These are phyloP conservation scores for Orientallactaga bullata DNA, from an alignment of 2,113 vertebrate genomes.

Conservation along the genomic window DNA sequence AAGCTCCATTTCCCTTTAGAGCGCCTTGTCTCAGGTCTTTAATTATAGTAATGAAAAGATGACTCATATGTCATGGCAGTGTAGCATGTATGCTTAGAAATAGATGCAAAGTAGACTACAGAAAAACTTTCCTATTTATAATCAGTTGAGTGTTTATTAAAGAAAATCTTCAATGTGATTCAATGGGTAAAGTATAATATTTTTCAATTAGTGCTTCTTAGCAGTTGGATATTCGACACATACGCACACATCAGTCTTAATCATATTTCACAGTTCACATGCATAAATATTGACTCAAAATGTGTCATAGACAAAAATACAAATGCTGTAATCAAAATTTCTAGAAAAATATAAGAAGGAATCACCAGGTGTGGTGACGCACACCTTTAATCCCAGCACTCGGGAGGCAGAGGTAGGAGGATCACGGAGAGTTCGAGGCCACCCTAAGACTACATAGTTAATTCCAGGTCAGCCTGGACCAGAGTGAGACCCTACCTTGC, in stretches of 20 bases:
- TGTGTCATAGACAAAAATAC: neutral
- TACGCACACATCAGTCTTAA: neutral
- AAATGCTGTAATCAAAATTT: slow-evolving; percentile 40
- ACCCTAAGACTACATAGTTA: too few relatives aligned
- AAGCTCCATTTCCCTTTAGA: neutral
- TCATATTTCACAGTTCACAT: neutral
- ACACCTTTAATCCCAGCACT: too few relatives aligned
- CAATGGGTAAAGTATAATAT: neutral
- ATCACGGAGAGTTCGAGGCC: too few relatives aligned
- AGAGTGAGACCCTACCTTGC: too few relatives aligned
- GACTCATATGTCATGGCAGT: neutral
- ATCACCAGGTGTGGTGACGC: too few relatives aligned
- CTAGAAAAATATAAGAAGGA: neutral
- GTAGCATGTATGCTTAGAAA: neutral
- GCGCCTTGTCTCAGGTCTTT: neutral
- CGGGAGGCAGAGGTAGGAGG: too few relatives aligned
- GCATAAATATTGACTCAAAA: slow-evolving; percentile 13
- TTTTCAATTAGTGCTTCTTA: neutral
- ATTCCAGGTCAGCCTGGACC: too few relatives aligned
- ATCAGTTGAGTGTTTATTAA: neutral
- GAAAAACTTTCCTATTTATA: neutral
- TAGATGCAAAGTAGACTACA: neutral
- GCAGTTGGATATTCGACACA: neutral
- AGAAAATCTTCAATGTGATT: neutral
- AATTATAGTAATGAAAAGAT: neutral